Percentiles rank a stretch among this genome's conserved stretches.
These are phyloP conservation scores for Chrysina gloriosa DNA, from an alignment of 2,888 invertebrate genomes.

Conservation along the genomic window DNA sequence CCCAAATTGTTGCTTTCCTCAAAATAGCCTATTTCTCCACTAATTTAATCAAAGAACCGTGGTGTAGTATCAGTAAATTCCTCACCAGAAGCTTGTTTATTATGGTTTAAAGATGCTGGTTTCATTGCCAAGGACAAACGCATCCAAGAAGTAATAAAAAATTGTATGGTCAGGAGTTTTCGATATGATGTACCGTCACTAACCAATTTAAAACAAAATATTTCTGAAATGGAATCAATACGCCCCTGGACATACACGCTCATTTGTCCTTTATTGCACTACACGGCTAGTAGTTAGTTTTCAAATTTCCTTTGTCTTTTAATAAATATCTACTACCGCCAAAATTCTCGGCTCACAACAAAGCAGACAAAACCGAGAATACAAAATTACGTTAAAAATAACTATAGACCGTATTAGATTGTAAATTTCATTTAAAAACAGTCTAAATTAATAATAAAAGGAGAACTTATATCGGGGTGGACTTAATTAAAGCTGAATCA, in stretches of 20 bases:
- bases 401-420: not conserved
- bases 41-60: too few relatives aligned
- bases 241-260: not conserved
- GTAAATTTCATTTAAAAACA: not conserved
- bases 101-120: too few relatives aligned
- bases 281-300: conserved; percentile 6
- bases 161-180: not conserved
- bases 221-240: not conserved
- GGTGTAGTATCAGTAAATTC: too few relatives aligned
- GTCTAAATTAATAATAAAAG: not conserved
- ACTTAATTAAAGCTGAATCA: conserved; percentile 6
- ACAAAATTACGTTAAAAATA: too few relatives aligned
- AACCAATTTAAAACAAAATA: not conserved
- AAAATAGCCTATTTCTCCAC: too few relatives aligned
- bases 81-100: too few relatives aligned
- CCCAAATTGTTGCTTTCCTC: too few relatives aligned
- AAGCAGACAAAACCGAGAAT: too few relatives aligned
- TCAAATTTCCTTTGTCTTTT: conserved; percentile 2
- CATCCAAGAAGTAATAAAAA: not conserved
- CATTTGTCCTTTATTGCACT: conserved; percentile 10
- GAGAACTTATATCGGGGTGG: not conserved
- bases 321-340: not conserved
- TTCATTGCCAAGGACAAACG: not conserved
- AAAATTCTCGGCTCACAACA: not conserved
- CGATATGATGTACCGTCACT: not conserved